phyloP scores from a whole-genome alignment of 2,113 vertebrate genomes.

The Dipodomys spectabilis region DNA sequence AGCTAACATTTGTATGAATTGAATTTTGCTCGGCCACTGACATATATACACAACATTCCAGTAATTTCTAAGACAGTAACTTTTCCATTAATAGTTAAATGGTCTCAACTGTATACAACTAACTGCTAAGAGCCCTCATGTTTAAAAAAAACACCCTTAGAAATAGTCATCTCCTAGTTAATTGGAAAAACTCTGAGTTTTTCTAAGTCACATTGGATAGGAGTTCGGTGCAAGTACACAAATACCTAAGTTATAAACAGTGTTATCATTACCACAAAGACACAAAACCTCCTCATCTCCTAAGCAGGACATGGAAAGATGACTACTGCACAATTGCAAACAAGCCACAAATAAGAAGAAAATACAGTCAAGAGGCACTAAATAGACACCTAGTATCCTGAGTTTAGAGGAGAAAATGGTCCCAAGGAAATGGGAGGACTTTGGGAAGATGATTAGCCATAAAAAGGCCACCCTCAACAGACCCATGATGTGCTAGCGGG shows the following conservation, averaged over 20 bases:
- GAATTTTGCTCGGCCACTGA: conserved; percentile 5
- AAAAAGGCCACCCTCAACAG: not conserved
- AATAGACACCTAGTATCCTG: not conserved
- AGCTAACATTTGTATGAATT: conserved; percentile 42
- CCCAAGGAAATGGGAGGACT: not conserved
- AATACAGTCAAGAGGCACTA: not conserved
- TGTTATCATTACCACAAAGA: not conserved
- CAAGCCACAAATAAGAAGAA: not conserved
- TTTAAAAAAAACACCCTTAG: not conserved
- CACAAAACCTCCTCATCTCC: conserved; percentile 6
- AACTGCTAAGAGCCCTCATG: conserved; percentile 20
- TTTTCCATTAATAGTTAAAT: conserved; percentile 16
- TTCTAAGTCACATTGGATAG: not conserved
- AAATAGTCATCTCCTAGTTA: conserved; percentile 8
- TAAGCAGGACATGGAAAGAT: conserved; percentile 28
- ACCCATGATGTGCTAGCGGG: not conserved
- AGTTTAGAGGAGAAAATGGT: conserved; percentile 15
- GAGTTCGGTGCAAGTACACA: not conserved
- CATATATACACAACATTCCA: not conserved
- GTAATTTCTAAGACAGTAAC: conserved; percentile 24
- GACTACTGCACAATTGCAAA: no score
- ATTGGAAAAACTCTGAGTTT: conserved; percentile 40
- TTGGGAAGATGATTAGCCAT: not conserved
- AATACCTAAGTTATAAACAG: not conserved
- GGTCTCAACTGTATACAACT: not conserved